phyloP scores from a whole-genome alignment of 2,113 vertebrate species.

The Pangasianodon gigas region DNA sequence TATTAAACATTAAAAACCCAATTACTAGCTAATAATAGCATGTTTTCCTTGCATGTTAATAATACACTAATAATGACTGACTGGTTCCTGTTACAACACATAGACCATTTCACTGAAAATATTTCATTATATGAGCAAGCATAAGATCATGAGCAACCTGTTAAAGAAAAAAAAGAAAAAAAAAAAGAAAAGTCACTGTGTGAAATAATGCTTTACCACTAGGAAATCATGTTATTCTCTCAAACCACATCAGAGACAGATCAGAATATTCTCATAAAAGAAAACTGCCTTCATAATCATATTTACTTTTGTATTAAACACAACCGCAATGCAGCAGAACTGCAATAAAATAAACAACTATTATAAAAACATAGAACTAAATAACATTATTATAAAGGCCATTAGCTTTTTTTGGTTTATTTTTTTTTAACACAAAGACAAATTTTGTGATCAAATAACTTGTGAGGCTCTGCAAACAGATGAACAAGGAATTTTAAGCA shows the following conservation, averaged over 20 bases:
- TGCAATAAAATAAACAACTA: background rate
- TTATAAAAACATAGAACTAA: background rate
- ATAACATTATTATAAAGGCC: background rate
- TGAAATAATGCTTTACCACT: background rate
- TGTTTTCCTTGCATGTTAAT: background rate
- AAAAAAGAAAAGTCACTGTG: background rate
- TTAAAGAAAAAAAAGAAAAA: background rate
- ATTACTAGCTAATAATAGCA: background rate
- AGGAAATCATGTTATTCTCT: background rate
- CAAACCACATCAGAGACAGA: no score
- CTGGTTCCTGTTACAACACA: no score
- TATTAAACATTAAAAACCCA: background rate
- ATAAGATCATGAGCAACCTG: background rate
- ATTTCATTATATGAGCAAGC: background rate
- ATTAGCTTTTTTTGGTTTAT: background rate
- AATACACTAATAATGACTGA: background rate
- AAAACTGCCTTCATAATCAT: background rate
- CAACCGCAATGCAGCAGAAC: background rate
- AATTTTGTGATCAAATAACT: background rate
- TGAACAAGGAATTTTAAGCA: background rate
- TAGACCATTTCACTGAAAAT: background rate
- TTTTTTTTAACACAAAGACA: slow-evolving; percentile 22
- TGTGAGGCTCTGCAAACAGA: background rate
- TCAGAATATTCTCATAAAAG: background rate
- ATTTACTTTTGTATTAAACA: background rate